Conservation (phyloP, 2,113 vertebrate genomes). For the Tragelaphus scriptus region DNA sequence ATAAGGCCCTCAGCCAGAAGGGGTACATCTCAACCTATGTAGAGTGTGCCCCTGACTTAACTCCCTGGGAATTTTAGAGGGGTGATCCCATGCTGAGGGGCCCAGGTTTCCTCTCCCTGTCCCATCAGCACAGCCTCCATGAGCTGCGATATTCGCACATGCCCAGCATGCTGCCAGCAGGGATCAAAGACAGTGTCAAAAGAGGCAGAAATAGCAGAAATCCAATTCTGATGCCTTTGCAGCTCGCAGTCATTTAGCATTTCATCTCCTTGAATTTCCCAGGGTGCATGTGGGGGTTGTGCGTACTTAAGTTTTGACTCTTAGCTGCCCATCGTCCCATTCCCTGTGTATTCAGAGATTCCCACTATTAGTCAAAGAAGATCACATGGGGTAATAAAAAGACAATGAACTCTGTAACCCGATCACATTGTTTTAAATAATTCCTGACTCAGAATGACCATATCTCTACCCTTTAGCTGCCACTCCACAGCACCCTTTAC, state of each 20-base stretch:
- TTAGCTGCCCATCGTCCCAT: background rate
- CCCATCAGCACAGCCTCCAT: background rate
- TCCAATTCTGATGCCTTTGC: slow-evolving; percentile 44
- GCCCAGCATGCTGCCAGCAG: slow-evolving; percentile 49
- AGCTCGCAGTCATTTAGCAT: slow-evolving; percentile 49
- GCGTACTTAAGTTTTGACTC: slow-evolving; percentile 38
- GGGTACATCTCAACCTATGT: background rate
- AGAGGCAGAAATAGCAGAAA: slow-evolving; percentile 69
- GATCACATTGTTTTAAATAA: slow-evolving; percentile 48
- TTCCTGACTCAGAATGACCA: background rate
- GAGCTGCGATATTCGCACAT: slow-evolving; percentile 49
- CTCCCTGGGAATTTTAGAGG: background rate
- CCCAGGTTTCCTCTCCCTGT: slow-evolving; percentile 26
- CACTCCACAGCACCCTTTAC: fast-evolving
- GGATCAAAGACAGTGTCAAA: slow-evolving; percentile 68
- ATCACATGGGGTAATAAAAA: background rate
- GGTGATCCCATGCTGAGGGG: background rate
- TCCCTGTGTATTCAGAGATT: background rate
- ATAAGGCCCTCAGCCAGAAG: background rate
- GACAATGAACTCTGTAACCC: background rate
- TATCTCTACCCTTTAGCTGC: background rate
- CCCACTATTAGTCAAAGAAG: slow-evolving; percentile 8
- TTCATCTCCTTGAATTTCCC: slow-evolving; percentile 55
- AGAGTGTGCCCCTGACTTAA: background rate
- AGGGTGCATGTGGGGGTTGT: background rate